Base-by-base conservation (phyloP, 2,113 vertebrate genomes). In the Mastomys natalensis region DNA sequence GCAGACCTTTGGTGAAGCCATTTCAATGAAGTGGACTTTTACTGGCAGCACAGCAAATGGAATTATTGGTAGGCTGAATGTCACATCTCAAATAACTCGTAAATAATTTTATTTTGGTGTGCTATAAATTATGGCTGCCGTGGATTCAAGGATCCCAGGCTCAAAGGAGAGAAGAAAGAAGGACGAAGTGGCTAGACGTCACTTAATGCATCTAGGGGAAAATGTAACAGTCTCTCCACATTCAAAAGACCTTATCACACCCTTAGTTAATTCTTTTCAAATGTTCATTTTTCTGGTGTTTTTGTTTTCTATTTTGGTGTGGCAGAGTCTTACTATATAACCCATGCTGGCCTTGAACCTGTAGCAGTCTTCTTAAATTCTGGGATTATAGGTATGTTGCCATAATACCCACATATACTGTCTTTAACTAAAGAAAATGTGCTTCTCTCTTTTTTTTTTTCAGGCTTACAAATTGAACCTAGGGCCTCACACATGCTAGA, bases 351-450 rank as follows among this genome's bases (percentile, higher is more conserved):
- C 16, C n/a, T 60, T 43, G 9, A 58, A 58, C 51, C 58, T 74
- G 68, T 53, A 53, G 70, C n/a, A 21, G 43, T 73, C 21, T 73
- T 74, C 51, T 48, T 58, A 58, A 55, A 7, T 58, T 53, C 48
- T 74, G 16, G 15, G n/a, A 43, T 58, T 58, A 60, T 29, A 34
- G 51, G 9, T 43, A 58, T 89, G n/a, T 43, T 43, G 26, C 16
- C 51, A 29, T 3, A 72, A 58, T 3, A 58, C 13, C 51, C 68
- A 58, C 16, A 7, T 22, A 58, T 21, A 48, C 55, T 76, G 7
- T 48, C n/a, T 74, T 89, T 70, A 92, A 34, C 15, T 62, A 62
- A 96, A 72, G 55, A 91, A 95, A 96, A 91, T 72, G 24, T 29
- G 37, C 85, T 58, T 87, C n/a, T 51, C 15, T 51, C 15, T 37